phyloP scores from a whole-genome alignment of 2,797 vertebrate species.

The Gambelia wislizenii region DNA sequence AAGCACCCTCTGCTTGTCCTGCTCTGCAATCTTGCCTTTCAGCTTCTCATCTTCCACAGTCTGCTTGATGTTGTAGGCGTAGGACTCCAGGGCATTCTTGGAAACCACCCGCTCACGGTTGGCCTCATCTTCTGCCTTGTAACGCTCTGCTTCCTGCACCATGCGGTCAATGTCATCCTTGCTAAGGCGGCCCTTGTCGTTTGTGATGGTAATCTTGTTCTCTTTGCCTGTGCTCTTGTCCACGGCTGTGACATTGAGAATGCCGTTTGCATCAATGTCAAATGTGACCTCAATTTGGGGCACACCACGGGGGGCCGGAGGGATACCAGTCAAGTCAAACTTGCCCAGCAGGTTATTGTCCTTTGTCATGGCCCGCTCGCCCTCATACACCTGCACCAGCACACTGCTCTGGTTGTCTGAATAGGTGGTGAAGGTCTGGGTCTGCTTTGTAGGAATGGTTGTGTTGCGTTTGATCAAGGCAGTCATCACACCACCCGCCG shows the following conservation, averaged over 20 bases:
- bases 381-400: constrained; percentile 92
- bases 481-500: constrained; percentile 92
- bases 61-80: constrained; percentile 90
- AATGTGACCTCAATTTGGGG: constrained; percentile 93
- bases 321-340: constrained; percentile 90
- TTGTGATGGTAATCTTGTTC: constrained; percentile 96
- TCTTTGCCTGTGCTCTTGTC: constrained; percentile 94
- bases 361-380: constrained; percentile 94
- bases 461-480: constrained; percentile 93
- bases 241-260: constrained; percentile 89
- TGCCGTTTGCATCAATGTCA: constrained; percentile 91
- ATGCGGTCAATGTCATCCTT: constrained; percentile 93
- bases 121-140: constrained; percentile 89
- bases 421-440: constrained; percentile 94
- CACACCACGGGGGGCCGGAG: constrained; percentile 88
- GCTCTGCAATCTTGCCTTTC: constrained; percentile 89
- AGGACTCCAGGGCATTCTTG: constrained; percentile 91
- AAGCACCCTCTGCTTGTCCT: constrained; percentile 87
- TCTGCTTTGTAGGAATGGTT: constrained; percentile 94
- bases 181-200: constrained; percentile 93
- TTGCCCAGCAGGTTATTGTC: constrained; percentile 94
- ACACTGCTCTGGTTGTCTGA: constrained; percentile 92
- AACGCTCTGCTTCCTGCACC: constrained; percentile 92
- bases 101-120: constrained; percentile 87
- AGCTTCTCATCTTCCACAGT: constrained; percentile 89